Percentiles rank a stretch among this genome's conserved stretches.
Evolutionary conservation across 2,113 vertebrate genomes (phyloP).

Genomic region (Ptilonorhynchus violaceus): DNA sequence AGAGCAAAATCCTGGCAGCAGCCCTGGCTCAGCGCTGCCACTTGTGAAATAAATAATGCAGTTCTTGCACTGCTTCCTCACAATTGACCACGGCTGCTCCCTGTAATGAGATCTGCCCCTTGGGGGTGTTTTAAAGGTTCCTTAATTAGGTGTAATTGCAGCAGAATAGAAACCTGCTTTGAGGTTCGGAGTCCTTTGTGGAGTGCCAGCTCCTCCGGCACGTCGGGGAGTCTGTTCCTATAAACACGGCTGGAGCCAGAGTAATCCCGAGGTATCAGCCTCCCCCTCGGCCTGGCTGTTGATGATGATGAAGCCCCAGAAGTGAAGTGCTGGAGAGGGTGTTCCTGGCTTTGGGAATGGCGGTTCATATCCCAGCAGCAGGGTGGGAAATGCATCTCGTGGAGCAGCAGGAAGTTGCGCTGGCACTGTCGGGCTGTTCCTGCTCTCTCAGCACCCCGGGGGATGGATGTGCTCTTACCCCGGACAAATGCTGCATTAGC

Average conservation of each 20-base stretch:
- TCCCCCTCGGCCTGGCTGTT: not conserved
- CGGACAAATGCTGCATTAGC: not conserved
- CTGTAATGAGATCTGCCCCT: constrained; percentile 20
- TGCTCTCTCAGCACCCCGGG: not conserved
- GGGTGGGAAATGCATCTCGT: accelerated
- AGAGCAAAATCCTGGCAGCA: not conserved
- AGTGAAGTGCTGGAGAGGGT: not conserved
- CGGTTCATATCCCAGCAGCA: not conserved
- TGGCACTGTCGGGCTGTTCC: accelerated
- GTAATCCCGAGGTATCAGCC: not conserved
- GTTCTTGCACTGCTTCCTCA: not conserved
- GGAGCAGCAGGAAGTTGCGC: not conserved
- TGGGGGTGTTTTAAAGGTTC: constrained; percentile 16
- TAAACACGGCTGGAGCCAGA: not conserved
- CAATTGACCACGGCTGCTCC: not conserved
- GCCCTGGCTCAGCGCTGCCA: not conserved
- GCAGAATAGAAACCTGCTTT: not conserved
- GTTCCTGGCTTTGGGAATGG: not conserved
- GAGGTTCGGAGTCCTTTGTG: not conserved
- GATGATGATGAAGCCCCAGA: accelerated
- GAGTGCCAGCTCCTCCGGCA: not conserved
- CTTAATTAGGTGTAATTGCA: constrained; percentile 52
- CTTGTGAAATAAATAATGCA: not conserved
- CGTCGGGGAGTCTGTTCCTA: accelerated
- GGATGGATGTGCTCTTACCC: not conserved